Evolutionary conservation across 2,113 vertebrate species (phyloP).

Genomic region (Myiozetetes cayanensis): DNA sequence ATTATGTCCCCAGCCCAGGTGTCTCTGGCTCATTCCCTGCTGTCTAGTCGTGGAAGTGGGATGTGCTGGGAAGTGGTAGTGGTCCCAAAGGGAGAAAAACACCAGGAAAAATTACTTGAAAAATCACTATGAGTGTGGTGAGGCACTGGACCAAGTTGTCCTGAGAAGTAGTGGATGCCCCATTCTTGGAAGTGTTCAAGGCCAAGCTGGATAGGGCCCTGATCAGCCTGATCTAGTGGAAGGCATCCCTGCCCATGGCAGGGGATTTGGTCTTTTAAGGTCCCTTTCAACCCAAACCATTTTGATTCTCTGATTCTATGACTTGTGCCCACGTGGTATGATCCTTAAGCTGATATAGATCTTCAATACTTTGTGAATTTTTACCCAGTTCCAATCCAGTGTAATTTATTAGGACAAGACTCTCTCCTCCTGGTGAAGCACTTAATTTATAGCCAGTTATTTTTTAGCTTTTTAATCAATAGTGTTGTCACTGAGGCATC

Average conservation of each 20-base stretch:
- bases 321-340: neutral
- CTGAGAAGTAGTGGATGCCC: neutral
- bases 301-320: neutral
- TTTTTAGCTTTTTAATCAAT: neutral
- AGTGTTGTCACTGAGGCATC: neutral
- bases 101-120: neutral
- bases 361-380: neutral
- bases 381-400: neutral
- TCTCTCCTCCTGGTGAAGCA: neutral
- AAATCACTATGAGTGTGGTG: neutral
- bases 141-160: neutral
- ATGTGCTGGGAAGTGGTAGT: neutral
- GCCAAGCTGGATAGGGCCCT: neutral
- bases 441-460: neutral
- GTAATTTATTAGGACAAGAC: neutral
- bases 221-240: neutral
- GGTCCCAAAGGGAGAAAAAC: neutral
- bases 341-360: neutral
- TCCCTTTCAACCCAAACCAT: neutral
- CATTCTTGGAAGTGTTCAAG: neutral
- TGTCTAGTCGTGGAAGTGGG: neutral
- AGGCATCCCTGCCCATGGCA: neutral
- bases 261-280: neutral
- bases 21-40: neutral
- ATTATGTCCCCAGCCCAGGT: neutral